Percentiles rank a stretch among this genome's conserved stretches.
phyloP scores from a whole-genome alignment of 1,140 invertebrate species.

The Panonychus citri region DNA sequence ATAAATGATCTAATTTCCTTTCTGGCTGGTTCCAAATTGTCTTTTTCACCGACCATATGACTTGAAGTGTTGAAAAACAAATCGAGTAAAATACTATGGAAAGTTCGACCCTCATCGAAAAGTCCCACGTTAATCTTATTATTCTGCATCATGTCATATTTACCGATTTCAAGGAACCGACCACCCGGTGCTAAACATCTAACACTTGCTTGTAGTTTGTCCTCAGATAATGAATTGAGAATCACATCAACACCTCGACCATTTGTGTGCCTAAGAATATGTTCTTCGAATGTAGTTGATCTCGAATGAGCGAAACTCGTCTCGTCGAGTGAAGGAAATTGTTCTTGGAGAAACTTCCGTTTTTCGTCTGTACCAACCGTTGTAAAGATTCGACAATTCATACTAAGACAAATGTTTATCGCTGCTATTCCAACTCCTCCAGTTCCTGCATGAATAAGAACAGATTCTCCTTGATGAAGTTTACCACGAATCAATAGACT shows the following conservation, averaged over 20 bases:
- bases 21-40: conserved; percentile 42
- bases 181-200: conserved; percentile 68
- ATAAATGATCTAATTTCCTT: conserved; percentile 36
- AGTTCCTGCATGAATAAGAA: conserved; percentile 81
- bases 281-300: conserved; percentile 67
- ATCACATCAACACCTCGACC: conserved; percentile 43
- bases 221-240: conserved; percentile 39
- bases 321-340: conserved; percentile 58
- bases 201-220: conserved; percentile 62
- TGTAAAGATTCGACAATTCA: conserved; percentile 62
- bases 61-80: conserved; percentile 39
- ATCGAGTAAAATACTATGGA: conserved; percentile 86
- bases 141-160: conserved; percentile 81
- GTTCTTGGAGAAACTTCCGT: conserved; percentile 58
- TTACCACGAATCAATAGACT: conserved; percentile 59
- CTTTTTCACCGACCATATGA: conserved; percentile 19
- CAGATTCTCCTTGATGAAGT: conserved; percentile 52
- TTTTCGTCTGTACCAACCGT: conserved; percentile 71
- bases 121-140: conserved; percentile 32
- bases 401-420: conserved; percentile 65
- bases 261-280: conserved; percentile 47
- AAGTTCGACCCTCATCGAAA: conserved; percentile 67
- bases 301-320: conserved; percentile 73
- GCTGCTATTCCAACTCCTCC: conserved; percentile 89
- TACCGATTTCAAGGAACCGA: conserved; percentile 87